Evolutionary conservation across 2,113 vertebrate genomes (phyloP).

Genomic region (Callopanchax toddi): DNA sequence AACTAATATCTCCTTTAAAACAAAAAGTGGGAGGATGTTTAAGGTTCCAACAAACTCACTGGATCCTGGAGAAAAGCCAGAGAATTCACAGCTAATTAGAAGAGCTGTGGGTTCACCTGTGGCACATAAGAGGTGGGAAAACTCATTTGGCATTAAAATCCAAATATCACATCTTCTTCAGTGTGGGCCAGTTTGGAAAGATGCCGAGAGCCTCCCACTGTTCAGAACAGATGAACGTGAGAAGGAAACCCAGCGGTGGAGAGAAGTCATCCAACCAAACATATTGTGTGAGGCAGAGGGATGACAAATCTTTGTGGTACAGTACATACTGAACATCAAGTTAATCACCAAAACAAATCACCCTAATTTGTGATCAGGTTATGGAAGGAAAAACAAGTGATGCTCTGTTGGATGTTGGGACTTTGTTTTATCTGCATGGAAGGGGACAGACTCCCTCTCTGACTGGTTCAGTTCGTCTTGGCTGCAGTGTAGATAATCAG

Average conservation of each 20-base stretch:
- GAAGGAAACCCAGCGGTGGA: constrained; percentile 39
- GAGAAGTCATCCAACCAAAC: constrained; percentile 21
- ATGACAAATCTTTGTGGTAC: constrained; percentile 18
- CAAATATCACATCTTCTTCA: constrained; percentile 38
- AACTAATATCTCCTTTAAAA: constrained; percentile 4
- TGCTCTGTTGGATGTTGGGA: neutral
- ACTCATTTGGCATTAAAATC: constrained; percentile 41
- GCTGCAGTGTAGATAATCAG: neutral
- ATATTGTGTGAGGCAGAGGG: constrained; percentile 26
- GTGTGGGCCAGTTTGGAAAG: constrained; percentile 53
- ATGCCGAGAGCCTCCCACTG: constrained; percentile 37
- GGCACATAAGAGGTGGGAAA: constrained; percentile 43
- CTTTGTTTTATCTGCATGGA: constrained; percentile 1
- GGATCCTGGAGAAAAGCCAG: neutral
- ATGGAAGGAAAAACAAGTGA: neutral
- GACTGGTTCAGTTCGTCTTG: neutral
- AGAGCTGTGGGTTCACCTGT: constrained; percentile 10
- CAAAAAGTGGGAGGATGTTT: constrained; percentile 21
- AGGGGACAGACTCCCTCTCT: neutral
- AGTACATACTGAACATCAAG: constrained; percentile 2
- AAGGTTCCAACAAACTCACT: constrained; percentile 3
- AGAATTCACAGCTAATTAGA: constrained; percentile 1
- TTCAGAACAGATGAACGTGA: constrained; percentile 40
- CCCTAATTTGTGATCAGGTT: neutral
- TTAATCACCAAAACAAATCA: neutral